Evolutionary conservation across 2,888 invertebrate species (phyloP), one percentile per base, ranked within the genome.

Genomic region (Trachelus stipa): DNA sequence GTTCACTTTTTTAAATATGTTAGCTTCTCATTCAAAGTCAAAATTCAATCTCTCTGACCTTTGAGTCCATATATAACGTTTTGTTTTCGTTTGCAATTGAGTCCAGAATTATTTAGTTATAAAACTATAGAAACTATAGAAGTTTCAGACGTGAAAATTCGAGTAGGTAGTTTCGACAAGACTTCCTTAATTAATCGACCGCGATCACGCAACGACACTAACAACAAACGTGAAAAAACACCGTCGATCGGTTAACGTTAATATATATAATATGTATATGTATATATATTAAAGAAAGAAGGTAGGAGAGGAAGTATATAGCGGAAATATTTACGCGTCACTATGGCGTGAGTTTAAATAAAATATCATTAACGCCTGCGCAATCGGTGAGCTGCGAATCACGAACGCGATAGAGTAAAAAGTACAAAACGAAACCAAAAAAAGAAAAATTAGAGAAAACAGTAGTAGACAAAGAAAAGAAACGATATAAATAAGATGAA

Each of bases 211-310:
- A 56, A 56, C 56, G 56, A 56, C 56, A 56, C 56, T 56, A 56
- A 56, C 56, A 56, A 56, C 56, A 56, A 56, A 56, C 56, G 56
- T 56, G 56, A 56, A 56, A 56, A 56, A 56, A 56, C 56, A 56
- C 56, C 56, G 56, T 56, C 56, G 56, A 56, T 40, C 56, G 56
- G 56, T 56, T 56, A 56, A 56, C 56, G 56, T 56, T 56, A 56
- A 56, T 56, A 56, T 69, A 82, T 12, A 73, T 77, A 35, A 34
- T 31, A 74, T 74, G 79, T 76, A 79, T 73, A 35, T 77, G 34
- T 33, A 68, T 77, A 78, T 80, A 68, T 78, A 75, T 73, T 56
- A 23, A 56, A 56, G 23, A 56, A 56, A 56, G 23, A 56, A 56
- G 23, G 1, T 56, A 56, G 23, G 0, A 40, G 40, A 56, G 23